phyloP scores from a whole-genome alignment of 2,113 vertebrate species.

The Oryzias javanicus region DNA sequence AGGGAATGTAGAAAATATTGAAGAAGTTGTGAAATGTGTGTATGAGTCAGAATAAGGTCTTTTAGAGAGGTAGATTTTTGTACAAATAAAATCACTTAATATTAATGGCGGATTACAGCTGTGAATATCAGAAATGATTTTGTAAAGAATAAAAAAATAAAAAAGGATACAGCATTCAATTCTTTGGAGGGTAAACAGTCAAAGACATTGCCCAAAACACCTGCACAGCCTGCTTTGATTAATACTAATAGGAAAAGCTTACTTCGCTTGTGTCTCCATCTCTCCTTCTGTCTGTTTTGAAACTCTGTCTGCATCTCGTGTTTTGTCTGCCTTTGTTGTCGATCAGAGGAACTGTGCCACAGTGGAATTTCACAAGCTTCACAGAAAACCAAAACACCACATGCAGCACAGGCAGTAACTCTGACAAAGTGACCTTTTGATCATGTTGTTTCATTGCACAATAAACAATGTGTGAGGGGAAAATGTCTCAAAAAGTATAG shows the following conservation, averaged over 20 bases:
- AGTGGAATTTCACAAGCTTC: constrained; percentile 35
- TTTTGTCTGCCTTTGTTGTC: constrained; percentile 36
- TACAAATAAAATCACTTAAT: constrained; percentile 53
- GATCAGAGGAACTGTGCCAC: constrained; percentile 40
- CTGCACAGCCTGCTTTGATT: constrained; percentile 52
- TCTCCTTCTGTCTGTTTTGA: constrained; percentile 8
- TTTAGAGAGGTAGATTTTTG: constrained; percentile 37
- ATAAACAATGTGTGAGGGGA: too few relatives aligned
- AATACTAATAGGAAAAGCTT: constrained; percentile 53
- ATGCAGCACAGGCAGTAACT: constrained; percentile 27
- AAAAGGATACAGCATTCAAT: constrained; percentile 4
- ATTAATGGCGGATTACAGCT: constrained; percentile 37
- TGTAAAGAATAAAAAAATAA: constrained; percentile 18
- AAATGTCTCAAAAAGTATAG: too few relatives aligned
- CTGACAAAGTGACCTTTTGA: constrained; percentile 16
- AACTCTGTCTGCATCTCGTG: constrained; percentile 19
- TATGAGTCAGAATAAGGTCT: constrained; percentile 43
- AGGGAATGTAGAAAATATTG: constrained; percentile 32
- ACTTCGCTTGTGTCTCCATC: constrained; percentile 18
- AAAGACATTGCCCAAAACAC: constrained; percentile 13
- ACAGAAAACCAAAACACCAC: constrained; percentile 37
- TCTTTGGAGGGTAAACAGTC: constrained; percentile 22
- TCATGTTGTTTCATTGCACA: constrained; percentile 3
- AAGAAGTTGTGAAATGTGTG: constrained; percentile 39
- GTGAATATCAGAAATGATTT: constrained; percentile 28